These are phyloP conservation scores for Drosophila paucipuncta DNA, from an alignment of 2,888 invertebrate genomes.

Conservation along the genomic window DNA sequence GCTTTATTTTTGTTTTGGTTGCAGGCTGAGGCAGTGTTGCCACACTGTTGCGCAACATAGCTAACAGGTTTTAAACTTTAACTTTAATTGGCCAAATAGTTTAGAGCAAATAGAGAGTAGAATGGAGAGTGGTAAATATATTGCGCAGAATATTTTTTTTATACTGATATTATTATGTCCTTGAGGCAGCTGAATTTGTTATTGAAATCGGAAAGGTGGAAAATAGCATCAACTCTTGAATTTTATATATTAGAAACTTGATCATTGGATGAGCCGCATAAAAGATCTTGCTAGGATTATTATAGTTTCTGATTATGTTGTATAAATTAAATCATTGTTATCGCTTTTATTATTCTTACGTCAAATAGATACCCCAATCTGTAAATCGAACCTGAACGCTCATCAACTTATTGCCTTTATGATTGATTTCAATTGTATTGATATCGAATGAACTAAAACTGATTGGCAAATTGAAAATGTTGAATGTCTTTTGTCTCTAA, in stretches of 20 bases:
- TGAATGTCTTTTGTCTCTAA: background rate
- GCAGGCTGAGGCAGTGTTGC: constrained; percentile 38
- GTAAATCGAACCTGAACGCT: background rate
- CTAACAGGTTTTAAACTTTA: background rate
- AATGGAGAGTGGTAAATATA: background rate
- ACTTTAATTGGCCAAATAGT: background rate
- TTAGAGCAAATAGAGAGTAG: too few relatives aligned
- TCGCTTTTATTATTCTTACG: background rate
- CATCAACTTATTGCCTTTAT: background rate
- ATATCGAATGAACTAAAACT: background rate
- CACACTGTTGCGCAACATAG: constrained; percentile 18
- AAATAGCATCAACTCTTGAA: background rate
- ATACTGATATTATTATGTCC: too few relatives aligned
- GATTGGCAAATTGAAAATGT: background rate
- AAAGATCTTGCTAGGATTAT: background rate
- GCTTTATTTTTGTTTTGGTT: constrained; percentile 25
- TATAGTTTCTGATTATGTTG: background rate
- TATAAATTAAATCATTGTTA: background rate
- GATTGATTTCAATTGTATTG: background rate
- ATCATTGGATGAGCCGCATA: background rate
- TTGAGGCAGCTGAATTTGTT: background rate
- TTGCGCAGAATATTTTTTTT: too few relatives aligned
- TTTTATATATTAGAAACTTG: background rate
- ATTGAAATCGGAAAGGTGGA: background rate
- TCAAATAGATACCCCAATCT: background rate